A percentile compares a stretch with the other conserved stretches of the same genome.
Evolutionary conservation across 1,140 invertebrate species (phyloP).

Genomic region (Onthophagus taurus): DNA sequence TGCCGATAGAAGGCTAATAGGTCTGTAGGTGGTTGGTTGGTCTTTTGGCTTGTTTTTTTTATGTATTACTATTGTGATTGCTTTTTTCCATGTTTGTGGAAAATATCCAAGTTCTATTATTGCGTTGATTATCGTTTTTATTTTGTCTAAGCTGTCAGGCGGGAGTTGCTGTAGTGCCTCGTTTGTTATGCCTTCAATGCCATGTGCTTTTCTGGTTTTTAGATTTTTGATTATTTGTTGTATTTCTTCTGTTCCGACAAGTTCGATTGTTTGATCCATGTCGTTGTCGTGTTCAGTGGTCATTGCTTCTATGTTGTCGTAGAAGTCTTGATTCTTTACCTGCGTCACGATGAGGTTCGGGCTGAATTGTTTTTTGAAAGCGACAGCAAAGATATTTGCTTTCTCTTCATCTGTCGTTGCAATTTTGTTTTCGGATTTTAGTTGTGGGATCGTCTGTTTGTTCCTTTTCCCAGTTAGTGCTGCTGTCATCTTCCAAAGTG

Average conservation of each 20-base stretch:
- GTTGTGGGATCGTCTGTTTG: not conserved
- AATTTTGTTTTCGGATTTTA: not conserved
- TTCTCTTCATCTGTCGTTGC: not conserved
- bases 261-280: not conserved
- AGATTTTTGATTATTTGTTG: constrained; percentile 26
- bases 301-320: too few species aligned
- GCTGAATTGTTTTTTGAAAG: too few species aligned
- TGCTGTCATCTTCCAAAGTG: not conserved
- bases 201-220: constrained; percentile 25
- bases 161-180: not conserved
- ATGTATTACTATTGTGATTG: not conserved
- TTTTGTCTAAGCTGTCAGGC: not conserved
- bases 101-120: not conserved
- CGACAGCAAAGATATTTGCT: not conserved
- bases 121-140: not conserved
- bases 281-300: not conserved
- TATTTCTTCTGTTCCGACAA: not conserved
- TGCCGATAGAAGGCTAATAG: too few species aligned
- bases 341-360: not conserved
- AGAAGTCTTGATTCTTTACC: too few species aligned
- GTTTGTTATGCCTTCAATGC: constrained; percentile 21
- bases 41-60: not conserved
- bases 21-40: too few species aligned
- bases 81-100: not conserved
- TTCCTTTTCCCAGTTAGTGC: not conserved